Evolutionary conservation across 1,140 invertebrate genomes (phyloP).

Genomic region (Condylostylus longicornis): DNA sequence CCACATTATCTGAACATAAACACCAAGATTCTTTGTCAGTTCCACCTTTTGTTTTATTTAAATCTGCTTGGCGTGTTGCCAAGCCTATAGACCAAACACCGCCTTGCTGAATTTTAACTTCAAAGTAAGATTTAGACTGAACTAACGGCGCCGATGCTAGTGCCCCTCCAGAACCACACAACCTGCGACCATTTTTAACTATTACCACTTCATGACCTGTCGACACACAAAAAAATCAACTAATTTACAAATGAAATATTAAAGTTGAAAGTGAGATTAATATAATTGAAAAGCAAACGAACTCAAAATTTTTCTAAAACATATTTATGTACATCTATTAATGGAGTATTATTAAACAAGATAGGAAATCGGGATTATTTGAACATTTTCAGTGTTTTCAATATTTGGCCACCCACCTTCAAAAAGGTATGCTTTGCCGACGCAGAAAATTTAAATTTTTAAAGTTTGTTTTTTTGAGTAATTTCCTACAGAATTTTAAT

Average conservation of each 20-base stretch:
- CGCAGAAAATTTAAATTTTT: neutral
- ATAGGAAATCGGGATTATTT: too few species aligned
- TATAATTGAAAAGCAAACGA: neutral
- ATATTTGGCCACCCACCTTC: too few species aligned
- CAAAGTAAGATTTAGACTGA: conserved; percentile 98
- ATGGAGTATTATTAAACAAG: neutral
- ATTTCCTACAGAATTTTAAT: neutral
- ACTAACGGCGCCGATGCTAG: conserved; percentile 83
- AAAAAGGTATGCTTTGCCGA: too few species aligned
- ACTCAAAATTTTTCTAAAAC: neutral
- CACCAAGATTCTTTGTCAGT: conserved; percentile 86
- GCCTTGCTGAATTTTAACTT: conserved; percentile 92
- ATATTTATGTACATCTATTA: neutral
- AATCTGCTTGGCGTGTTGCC: conserved; percentile 70
- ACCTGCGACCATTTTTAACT: conserved; percentile 86
- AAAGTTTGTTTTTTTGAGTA: neutral
- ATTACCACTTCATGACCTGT: conserved; percentile 94
- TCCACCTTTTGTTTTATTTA: conserved; percentile 71
- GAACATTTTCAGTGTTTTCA: too few species aligned
- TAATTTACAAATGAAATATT: neutral
- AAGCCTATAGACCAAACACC: conserved; percentile 92
- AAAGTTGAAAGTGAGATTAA: neutral
- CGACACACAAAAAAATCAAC: conserved; percentile 13
- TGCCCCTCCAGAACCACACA: conserved; percentile 90
- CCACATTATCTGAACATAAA: conserved; percentile 71